Conservation (phyloP, 2,888 invertebrate genomes). For the Xiphydria camelus region DNA sequence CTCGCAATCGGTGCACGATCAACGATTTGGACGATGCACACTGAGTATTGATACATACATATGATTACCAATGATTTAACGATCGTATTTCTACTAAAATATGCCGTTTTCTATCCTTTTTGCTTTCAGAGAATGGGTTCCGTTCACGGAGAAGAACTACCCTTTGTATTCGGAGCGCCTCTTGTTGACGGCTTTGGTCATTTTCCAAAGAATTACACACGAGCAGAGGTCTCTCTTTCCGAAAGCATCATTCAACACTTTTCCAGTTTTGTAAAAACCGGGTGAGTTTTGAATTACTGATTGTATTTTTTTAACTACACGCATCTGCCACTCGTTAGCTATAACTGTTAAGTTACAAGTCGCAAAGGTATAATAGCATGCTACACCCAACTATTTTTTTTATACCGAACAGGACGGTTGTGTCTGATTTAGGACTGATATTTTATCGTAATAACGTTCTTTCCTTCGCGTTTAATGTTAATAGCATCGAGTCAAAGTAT, state of each 20-base stretch:
- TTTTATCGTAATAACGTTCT: too few species aligned
- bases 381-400: neutral
- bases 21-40: too few species aligned
- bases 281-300: conserved; percentile 65
- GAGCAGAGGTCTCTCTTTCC: conserved; percentile 81
- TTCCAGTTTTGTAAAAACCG: conserved; percentile 85
- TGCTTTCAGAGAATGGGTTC: conserved; percentile 79
- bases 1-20: too few species aligned
- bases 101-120: too few species aligned
- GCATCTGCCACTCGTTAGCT: neutral
- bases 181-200: conserved; percentile 81
- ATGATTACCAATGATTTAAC: neutral
- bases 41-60: neutral
- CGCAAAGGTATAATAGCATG: neutral
- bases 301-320: too few species aligned
- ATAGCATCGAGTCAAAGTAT: too few species aligned
- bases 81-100: neutral
- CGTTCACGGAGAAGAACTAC: conserved; percentile 89
- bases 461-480: too few species aligned
- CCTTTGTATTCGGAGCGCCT: conserved; percentile 90
- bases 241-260: conserved; percentile 88
- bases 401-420: too few species aligned
- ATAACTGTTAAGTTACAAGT: neutral
- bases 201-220: conserved; percentile 87
- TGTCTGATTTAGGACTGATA: too few species aligned